Evolutionary conservation across 2,888 invertebrate genomes (phyloP).

Genomic region (Lycocerus yunnanus): DNA sequence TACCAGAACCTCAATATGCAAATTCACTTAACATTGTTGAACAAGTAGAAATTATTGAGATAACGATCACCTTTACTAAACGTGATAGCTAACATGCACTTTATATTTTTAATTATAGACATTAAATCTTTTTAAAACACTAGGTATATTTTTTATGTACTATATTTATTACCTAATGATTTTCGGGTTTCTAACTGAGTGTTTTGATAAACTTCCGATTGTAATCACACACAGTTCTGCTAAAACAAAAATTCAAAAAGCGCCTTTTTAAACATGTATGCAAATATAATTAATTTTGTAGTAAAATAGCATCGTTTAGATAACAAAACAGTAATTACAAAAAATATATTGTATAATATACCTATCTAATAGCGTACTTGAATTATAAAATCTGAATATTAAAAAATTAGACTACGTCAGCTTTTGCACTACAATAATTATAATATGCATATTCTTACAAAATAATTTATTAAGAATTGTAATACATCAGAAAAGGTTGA

Average conservation of each 20-base stretch:
- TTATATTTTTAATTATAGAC: constrained; percentile 3
- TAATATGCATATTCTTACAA: too few species aligned
- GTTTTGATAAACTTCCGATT: not conserved
- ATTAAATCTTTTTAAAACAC: not conserved
- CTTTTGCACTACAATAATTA: too few species aligned
- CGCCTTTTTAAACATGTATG: not conserved
- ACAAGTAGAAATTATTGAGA: constrained; percentile 19
- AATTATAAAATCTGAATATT: too few species aligned
- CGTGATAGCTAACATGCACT: constrained; percentile 13
- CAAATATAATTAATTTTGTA: not conserved
- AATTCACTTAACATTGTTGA: constrained; percentile 24
- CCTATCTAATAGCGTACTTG: not conserved
- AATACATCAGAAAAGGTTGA: too few species aligned
- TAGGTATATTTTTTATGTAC: not conserved
- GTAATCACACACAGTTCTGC: not conserved
- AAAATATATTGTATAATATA: not conserved
- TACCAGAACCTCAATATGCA: constrained; percentile 33
- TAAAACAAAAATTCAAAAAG: not conserved
- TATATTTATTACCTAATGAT: not conserved
- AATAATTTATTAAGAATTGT: too few species aligned
- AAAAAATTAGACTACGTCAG: too few species aligned
- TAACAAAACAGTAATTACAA: not conserved
- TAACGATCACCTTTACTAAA: constrained; percentile 14
- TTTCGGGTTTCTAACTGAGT: not conserved
- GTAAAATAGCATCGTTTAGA: not conserved